Base-by-base conservation (phyloP, 2,888 invertebrate genomes). In the Lasiommata megera region DNA sequence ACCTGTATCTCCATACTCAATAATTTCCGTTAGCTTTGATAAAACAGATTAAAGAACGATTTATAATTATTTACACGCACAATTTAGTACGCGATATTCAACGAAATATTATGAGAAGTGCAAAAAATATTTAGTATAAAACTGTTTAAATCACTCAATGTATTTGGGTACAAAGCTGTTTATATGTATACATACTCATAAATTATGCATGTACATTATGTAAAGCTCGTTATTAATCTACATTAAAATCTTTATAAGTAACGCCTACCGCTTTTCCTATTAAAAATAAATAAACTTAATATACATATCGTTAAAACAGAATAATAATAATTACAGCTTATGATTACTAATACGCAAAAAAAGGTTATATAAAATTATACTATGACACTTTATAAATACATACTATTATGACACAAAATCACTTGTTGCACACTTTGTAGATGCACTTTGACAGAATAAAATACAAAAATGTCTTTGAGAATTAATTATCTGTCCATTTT, bases 161-260 rank as follows among this genome's bases (percentile, higher is more conserved):
- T 53, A 50, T 38, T 44, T 18, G 62, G 64, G 68, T 72, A 70
- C 72, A 70, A 69, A 73, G 68, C 66, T 62, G 66, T 68, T 68
- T 72, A 66, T 71, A 67, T 73, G 67, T 72, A 68, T 67, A 69
- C 68, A 68, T 67, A 69, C 68, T 69, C 69, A 67, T 58, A 61
- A 58, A 61, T 58, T 61, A 65, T 64, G 66, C 63, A 72, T 84
- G 82, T 83, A 84, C 67, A 82, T 79, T 83, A 63, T 84, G 79
- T 82, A 82, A 79, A 83, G 76, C 74, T 72, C 68, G 63, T 70
- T 74, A 61, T 73, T 69, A 64, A 60, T 64, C 64, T 65, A 62
- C 38, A 53, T 56, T 55, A 28, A 47, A 41, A 52, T 56, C 28
- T 41, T 46, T 38, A 51, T 54, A 55, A 58, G 43, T 44, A 43